Percentiles rank a stretch among this genome's conserved stretches.
phyloP scores from a whole-genome alignment of 2,888 invertebrate species.

The Folsomia candida region DNA sequence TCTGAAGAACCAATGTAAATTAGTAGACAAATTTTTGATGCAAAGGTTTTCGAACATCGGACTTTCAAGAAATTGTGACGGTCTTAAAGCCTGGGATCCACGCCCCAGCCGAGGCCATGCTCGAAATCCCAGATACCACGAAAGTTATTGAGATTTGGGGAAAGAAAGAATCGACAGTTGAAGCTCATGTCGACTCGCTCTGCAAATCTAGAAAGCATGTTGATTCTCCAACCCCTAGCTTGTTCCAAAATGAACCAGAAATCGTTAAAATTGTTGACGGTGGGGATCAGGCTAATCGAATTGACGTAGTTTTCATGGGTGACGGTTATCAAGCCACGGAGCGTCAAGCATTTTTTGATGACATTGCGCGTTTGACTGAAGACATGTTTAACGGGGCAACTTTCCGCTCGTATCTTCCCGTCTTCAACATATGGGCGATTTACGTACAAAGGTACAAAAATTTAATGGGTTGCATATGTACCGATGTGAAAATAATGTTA shows the following conservation, averaged over 20 bases:
- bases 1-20: no score
- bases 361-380: slow-evolving; percentile 25
- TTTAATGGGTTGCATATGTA: no score
- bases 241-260: slow-evolving; percentile 21
- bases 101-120: not conserved
- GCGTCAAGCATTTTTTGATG: slow-evolving; percentile 21
- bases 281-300: slow-evolving; percentile 31
- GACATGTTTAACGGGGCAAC: slow-evolving; percentile 43
- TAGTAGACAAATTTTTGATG: no score
- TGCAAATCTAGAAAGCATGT: not conserved
- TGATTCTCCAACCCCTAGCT: not conserved
- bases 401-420: slow-evolving; percentile 30
- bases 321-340: slow-evolving; percentile 34
- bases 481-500: no score
- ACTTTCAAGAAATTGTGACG: not conserved
- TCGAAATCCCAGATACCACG: not conserved
- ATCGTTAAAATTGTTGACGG: slow-evolving; percentile 28
- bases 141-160: slow-evolving; percentile 5
- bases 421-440: slow-evolving; percentile 46
- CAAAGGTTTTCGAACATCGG: not conserved
- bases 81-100: not conserved
- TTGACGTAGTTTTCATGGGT: slow-evolving; percentile 40
- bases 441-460: no score
- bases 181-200: not conserved
- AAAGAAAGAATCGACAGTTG: not conserved